phyloP scores from a whole-genome alignment of 2,888 invertebrate species.

The Caenorhabditis panamensis region DNA sequence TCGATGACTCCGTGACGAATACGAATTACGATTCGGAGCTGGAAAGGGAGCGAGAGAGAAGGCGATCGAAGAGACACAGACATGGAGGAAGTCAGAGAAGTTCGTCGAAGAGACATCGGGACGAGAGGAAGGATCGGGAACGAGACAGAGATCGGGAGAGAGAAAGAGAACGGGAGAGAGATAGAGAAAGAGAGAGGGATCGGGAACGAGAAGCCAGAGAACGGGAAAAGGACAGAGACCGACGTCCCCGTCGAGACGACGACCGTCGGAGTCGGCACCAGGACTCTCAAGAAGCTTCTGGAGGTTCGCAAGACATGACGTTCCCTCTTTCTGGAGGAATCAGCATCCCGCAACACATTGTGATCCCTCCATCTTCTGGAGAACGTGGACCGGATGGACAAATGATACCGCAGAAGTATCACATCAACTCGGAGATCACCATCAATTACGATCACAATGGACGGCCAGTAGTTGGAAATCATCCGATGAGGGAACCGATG shows the following conservation, averaged over 20 bases:
- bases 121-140: constrained; percentile 33
- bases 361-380: constrained; percentile 76
- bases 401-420: constrained; percentile 75
- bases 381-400: constrained; percentile 73
- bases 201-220: constrained; percentile 35
- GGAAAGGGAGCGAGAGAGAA: constrained; percentile 49
- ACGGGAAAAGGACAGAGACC: constrained; percentile 31
- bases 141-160: constrained; percentile 32
- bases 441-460: constrained; percentile 79
- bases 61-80: constrained; percentile 58
- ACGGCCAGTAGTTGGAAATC: constrained; percentile 32
- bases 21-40: constrained; percentile 52
- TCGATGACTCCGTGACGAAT: constrained; percentile 65
- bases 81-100: constrained; percentile 59
- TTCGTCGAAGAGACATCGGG: constrained; percentile 45
- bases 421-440: constrained; percentile 81
- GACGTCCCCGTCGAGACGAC: constrained; percentile 8
- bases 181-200: constrained; percentile 20
- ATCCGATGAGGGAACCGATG: background rate
- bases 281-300: constrained; percentile 37
- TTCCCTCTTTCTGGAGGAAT: constrained; percentile 67
- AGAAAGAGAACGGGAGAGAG: constrained; percentile 37
- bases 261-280: constrained; percentile 35
- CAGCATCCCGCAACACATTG: constrained; percentile 80
- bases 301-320: constrained; percentile 47